These are phyloP conservation scores for Empidonax traillii DNA, from an alignment of 2,113 vertebrate species.

Conservation along the genomic window DNA sequence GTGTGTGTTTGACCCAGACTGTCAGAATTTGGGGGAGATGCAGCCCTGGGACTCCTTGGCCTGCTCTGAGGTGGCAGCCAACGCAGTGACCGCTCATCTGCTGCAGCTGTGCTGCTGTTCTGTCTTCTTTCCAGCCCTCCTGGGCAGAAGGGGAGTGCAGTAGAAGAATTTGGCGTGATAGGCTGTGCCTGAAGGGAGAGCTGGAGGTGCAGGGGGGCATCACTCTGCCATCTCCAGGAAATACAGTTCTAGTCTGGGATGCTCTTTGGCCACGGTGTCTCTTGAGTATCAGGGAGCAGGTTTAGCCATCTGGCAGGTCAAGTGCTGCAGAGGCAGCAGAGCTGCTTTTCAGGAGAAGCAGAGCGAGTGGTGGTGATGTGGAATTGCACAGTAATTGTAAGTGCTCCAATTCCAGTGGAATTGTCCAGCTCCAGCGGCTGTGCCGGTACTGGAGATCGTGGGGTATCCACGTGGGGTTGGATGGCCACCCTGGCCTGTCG, in stretches of 20 bases:
- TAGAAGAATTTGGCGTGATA: neutral
- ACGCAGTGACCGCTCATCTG: neutral
- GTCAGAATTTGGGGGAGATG: neutral
- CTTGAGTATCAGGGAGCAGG: fast-evolving
- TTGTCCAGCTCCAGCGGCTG: neutral
- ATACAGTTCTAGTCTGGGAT: neutral
- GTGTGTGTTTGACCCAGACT: fast-evolving
- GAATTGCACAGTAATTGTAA: neutral
- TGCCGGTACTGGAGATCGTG: fast-evolving
- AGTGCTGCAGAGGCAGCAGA: neutral
- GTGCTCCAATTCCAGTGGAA: too few relatives aligned
- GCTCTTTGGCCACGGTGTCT: neutral
- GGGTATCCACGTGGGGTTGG: fast-evolving
- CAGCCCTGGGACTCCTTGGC: fast-evolving
- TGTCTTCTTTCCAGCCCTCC: neutral
- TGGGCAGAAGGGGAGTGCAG: neutral
- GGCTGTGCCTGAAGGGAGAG: neutral
- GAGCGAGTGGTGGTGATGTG: neutral
- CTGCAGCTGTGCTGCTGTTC: neutral
- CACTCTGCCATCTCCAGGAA: fast-evolving
- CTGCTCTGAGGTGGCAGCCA: neutral
- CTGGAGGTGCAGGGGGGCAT: neutral
- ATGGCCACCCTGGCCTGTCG: neutral
- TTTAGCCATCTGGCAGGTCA: neutral
- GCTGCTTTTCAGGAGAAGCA: neutral